Evolutionary conservation across 2,797 vertebrate species (phyloP).

Genomic region (Chanos chanos): DNA sequence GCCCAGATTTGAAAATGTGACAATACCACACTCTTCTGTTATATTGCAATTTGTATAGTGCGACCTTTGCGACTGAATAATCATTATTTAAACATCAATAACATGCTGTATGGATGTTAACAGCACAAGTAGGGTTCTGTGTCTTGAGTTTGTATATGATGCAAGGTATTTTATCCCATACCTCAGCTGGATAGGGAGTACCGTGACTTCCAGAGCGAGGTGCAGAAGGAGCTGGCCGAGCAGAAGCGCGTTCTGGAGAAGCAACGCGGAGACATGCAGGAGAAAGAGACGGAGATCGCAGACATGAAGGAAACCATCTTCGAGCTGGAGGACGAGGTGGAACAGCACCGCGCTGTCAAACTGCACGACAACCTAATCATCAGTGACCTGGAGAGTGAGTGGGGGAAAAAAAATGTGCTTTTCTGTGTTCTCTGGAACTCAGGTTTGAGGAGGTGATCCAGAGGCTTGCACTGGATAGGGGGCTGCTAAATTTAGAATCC

Average conservation of each 20-base stretch:
- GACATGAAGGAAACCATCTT: slow-evolving; percentile 99
- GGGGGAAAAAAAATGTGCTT: no score
- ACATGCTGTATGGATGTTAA: no score
- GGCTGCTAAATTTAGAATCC: no score
- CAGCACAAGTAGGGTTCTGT: no score
- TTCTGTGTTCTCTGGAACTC: no score
- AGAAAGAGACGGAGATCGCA: slow-evolving; percentile 88
- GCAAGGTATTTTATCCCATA: no score
- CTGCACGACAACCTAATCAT: slow-evolving; percentile 97
- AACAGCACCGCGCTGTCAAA: slow-evolving; percentile 93
- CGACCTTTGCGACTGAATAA: no score
- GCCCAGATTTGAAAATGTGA: not conserved
- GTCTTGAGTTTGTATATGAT: no score
- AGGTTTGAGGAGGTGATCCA: no score
- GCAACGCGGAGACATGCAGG: slow-evolving; percentile 81
- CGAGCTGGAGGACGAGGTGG: slow-evolving; percentile 95
- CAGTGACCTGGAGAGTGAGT: slow-evolving; percentile 93
- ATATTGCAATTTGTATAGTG: slow-evolving; percentile 16
- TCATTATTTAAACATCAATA: no score
- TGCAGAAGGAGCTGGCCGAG: slow-evolving; percentile 86
- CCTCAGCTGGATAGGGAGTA: slow-evolving; percentile 87
- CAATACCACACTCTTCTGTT: not conserved
- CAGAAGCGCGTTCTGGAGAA: slow-evolving; percentile 84
- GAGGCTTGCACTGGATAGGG: no score
- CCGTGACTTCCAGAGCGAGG: slow-evolving; percentile 85